phyloP scores from a whole-genome alignment of 2,888 invertebrate species.

The Pollenia angustigena region DNA sequence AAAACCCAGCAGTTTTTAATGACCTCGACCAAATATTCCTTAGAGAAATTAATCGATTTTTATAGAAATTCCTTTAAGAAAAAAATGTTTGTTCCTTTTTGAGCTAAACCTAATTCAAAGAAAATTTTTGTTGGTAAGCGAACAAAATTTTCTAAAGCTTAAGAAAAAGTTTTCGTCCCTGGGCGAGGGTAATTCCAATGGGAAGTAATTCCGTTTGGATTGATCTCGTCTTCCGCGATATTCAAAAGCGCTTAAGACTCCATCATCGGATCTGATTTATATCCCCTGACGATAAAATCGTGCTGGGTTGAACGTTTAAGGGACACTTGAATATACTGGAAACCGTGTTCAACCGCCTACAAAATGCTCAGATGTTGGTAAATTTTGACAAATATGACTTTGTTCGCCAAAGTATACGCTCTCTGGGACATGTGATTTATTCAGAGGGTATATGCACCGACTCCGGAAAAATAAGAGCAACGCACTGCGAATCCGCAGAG shows the following conservation, averaged over 20 bases:
- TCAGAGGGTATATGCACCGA: constrained; percentile 34
- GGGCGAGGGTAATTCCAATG: constrained; percentile 50
- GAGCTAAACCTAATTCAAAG: no score
- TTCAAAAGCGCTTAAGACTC: constrained; percentile 44
- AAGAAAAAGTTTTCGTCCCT: background rate
- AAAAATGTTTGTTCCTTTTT: no score
- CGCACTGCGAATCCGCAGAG: constrained; percentile 2
- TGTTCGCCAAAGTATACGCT: background rate
- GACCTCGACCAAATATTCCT: no score
- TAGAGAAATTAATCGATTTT: no score
- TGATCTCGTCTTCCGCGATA: constrained; percentile 46
- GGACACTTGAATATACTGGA: constrained; percentile 14
- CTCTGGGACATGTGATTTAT: constrained; percentile 24
- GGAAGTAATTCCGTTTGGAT: constrained; percentile 59
- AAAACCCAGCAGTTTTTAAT: no score
- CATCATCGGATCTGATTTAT: constrained; percentile 38
- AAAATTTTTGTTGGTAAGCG: no score
- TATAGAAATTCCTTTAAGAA: no score
- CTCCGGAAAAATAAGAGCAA: constrained; percentile 28
- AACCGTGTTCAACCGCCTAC: background rate
- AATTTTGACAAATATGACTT: constrained; percentile 45
- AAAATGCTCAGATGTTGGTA: background rate
- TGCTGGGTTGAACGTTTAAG: constrained; percentile 15
- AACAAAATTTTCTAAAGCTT: no score
- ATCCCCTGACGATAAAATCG: constrained; percentile 35